A percentile compares a stretch with the other conserved stretches of the same genome.
Evolutionary conservation across 2,113 vertebrate genomes (phyloP).

Genomic region (Nothobranchius kuhntae): DNA sequence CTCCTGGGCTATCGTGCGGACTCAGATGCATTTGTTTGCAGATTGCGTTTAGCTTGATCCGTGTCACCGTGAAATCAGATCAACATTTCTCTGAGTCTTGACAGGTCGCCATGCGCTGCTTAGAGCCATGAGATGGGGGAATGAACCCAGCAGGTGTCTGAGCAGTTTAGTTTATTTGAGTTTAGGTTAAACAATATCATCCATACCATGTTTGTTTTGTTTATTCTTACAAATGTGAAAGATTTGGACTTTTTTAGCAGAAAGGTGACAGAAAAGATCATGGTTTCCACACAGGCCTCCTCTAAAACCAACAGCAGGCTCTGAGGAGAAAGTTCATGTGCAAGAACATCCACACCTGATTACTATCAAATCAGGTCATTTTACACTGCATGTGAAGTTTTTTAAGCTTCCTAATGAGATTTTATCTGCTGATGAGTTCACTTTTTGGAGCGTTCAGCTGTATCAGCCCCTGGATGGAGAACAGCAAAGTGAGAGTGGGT

Average conservation of each 20-base stretch:
- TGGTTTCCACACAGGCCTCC: neutral
- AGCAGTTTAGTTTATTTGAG: constrained; percentile 2
- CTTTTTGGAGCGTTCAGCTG: constrained; percentile 19
- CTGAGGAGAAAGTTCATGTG: constrained; percentile 23
- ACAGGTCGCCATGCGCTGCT: constrained; percentile 12
- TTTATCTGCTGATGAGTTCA: constrained; percentile 27
- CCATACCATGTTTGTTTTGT: too few species aligned
- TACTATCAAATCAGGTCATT: constrained; percentile 39
- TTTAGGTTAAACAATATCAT: neutral
- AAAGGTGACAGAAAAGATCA: neutral
- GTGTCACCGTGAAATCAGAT: constrained; percentile 51
- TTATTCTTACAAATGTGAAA: too few species aligned
- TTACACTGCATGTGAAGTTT: constrained; percentile 4
- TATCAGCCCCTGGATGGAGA: constrained; percentile 26
- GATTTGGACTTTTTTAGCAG: too few species aligned
- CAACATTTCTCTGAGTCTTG: constrained; percentile 16
- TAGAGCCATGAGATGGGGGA: constrained; percentile 13
- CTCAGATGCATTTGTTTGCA: constrained; percentile 42
- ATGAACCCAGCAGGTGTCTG: constrained; percentile 6
- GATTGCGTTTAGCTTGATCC: constrained; percentile 37
- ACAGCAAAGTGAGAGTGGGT: constrained; percentile 27
- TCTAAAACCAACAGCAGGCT: constrained; percentile 14
- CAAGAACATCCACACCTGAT: constrained; percentile 9
- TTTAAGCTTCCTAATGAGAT: constrained; percentile 16
- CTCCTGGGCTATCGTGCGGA: constrained; percentile 50